These are phyloP conservation scores for Drosophila subsilvestris DNA, from an alignment of 2,888 invertebrate genomes.

Conservation along the genomic window DNA sequence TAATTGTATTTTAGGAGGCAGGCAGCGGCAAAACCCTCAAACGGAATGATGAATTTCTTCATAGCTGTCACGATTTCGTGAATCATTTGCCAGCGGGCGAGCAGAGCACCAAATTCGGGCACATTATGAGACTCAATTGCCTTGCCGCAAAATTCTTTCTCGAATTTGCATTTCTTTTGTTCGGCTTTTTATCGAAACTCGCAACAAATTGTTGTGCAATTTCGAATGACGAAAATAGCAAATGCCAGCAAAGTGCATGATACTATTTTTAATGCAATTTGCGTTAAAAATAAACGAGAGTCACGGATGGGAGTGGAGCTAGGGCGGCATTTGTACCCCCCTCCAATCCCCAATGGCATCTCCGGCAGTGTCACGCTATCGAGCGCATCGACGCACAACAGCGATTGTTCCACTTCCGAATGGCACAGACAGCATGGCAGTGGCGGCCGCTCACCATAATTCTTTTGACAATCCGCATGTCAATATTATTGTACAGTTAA, in stretches of 20 bases:
- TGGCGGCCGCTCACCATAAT: conserved; percentile 30
- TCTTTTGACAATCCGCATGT: conserved; percentile 52
- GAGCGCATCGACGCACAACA: conserved; percentile 58
- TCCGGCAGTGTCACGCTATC: conserved; percentile 52
- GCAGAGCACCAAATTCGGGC: conserved; percentile 37
- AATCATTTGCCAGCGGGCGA: conserved; percentile 45
- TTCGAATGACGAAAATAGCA: conserved; percentile 51
- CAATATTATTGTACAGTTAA: conserved; percentile 62
- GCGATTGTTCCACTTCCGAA: conserved; percentile 37
- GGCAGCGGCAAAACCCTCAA: conserved; percentile 3
- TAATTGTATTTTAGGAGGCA: neutral
- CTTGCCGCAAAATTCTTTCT: conserved; percentile 38
- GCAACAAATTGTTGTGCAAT: conserved; percentile 52
- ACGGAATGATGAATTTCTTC: conserved; percentile 52
- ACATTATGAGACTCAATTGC: conserved; percentile 56
- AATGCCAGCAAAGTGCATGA: conserved; percentile 62
- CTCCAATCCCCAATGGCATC: conserved; percentile 39
- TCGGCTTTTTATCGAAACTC: conserved; percentile 18
- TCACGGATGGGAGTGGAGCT: neutral
- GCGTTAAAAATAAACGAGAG: conserved; percentile 60
- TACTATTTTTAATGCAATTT: conserved; percentile 59
- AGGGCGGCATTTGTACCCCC: conserved; percentile 50
- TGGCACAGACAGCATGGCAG: conserved; percentile 25
- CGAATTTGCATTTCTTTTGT: conserved; percentile 33
- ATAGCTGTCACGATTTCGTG: conserved; percentile 50